These are phyloP conservation scores for Sebastes alutus DNA, from an alignment of 2,797 vertebrate genomes.

Conservation along the genomic window DNA sequence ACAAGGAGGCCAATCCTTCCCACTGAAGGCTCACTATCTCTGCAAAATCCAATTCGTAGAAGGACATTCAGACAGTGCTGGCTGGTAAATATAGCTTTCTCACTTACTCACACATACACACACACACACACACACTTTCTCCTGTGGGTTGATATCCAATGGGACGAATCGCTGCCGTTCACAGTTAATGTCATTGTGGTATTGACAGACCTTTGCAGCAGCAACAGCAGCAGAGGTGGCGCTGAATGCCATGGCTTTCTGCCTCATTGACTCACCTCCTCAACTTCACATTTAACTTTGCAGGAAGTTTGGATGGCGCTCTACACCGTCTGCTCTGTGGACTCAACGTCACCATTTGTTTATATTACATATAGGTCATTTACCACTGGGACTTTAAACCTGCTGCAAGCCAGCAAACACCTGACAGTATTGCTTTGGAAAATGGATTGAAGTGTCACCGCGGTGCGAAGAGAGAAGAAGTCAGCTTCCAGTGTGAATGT, in stretches of 20 bases:
- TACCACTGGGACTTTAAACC: not conserved
- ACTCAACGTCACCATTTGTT: slow-evolving; percentile 13
- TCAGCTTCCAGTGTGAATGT: not conserved
- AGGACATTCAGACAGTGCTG: not conserved
- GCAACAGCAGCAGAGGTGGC: not conserved
- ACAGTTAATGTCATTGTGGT: slow-evolving; percentile 2
- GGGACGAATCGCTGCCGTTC: not conserved
- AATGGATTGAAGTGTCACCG: slow-evolving; percentile 14
- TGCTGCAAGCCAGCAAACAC: not conserved
- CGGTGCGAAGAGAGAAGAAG: not conserved
- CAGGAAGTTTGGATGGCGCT: not conserved
- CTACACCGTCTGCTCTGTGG: not conserved
- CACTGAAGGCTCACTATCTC: not conserved
- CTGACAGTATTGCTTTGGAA: not conserved
- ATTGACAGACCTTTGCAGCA: slow-evolving; percentile 7
- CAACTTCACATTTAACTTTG: not conserved
- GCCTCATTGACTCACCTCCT: not conserved
- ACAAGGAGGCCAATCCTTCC: not conserved
- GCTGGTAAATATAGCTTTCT: not conserved
- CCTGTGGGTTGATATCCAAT: not conserved
- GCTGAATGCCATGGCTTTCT: not conserved
- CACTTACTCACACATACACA: not conserved
- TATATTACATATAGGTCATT: not conserved
- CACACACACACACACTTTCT: not conserved
- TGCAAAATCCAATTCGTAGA: not conserved